These are phyloP conservation scores for Sprattus sprattus DNA, from an alignment of 2,113 vertebrate species.

Conservation along the genomic window DNA sequence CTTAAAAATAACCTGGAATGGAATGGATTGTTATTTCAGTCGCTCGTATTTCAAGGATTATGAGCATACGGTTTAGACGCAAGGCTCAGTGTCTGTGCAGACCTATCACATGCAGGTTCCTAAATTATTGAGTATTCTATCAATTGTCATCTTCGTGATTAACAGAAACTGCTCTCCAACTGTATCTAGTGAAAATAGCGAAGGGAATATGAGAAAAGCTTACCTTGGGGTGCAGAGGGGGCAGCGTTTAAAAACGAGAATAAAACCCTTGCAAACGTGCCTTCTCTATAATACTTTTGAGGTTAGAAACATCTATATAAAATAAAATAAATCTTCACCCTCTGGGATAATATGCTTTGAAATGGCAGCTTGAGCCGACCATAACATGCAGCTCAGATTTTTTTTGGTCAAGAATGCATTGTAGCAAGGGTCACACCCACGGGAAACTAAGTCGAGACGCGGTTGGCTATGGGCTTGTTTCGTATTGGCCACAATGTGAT, in stretches of 20 bases:
- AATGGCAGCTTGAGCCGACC: conserved; percentile 64
- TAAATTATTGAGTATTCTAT: not conserved
- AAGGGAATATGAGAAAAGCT: not conserved
- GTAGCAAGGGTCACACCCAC: conserved; percentile 46
- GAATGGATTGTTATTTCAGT: not conserved
- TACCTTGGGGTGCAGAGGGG: conserved; percentile 2
- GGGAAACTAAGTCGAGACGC: not conserved
- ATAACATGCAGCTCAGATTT: conserved; percentile 47
- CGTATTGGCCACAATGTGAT: not conserved
- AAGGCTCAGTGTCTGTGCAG: not conserved
- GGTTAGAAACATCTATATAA: not conserved
- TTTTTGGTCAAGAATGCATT: conserved; percentile 41
- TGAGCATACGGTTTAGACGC: not conserved
- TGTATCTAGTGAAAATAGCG: not conserved
- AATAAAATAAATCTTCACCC: not conserved
- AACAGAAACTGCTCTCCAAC: not conserved
- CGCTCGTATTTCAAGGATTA: not conserved
- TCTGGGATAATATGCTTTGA: conserved; percentile 43
- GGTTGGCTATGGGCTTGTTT: conserved; percentile 40
- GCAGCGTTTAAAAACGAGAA: not conserved
- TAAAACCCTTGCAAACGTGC: not conserved
- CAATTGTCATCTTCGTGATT: not conserved
- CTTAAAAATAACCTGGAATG: not conserved
- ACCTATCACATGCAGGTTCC: not conserved
- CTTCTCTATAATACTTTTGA: not conserved